Percentiles rank a stretch among this genome's conserved stretches.
Evolutionary conservation across 2,113 vertebrate genomes (phyloP).

Genomic region (Sclerurus mexicanus): DNA sequence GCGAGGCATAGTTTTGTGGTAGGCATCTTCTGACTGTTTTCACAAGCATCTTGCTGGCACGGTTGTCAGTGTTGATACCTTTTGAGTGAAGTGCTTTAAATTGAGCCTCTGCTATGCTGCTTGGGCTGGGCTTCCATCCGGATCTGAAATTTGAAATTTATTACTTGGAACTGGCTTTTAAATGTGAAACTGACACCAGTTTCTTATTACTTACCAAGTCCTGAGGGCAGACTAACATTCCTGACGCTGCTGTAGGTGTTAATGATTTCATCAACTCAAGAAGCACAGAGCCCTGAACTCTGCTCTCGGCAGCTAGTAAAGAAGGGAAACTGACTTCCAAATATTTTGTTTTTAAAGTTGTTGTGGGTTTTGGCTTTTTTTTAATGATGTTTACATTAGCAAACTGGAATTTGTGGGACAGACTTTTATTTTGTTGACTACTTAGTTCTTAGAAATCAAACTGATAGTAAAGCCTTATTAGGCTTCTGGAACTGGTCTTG

Average conservation of each 20-base stretch:
- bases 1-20: neutral
- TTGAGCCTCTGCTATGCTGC: neutral
- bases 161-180: slow-evolving; percentile 41
- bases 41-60: rapidly evolving
- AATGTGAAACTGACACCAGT: slow-evolving; percentile 38
- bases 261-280: slow-evolving; percentile 55
- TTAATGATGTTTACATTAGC: slow-evolving; percentile 26
- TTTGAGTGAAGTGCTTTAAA: neutral
- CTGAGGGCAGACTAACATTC: slow-evolving; percentile 55
- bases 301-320: slow-evolving; percentile 44
- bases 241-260: slow-evolving; percentile 53
- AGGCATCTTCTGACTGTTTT: neutral
- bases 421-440: neutral
- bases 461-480: neutral
- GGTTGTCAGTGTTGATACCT: neutral
- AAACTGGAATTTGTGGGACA: slow-evolving; percentile 1
- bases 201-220: slow-evolving; percentile 43
- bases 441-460: slow-evolving; percentile 27
- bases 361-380: neutral
- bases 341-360: slow-evolving; percentile 32
- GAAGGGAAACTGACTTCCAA: slow-evolving; percentile 24
- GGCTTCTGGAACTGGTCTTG: neutral
- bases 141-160: slow-evolving; percentile 39
- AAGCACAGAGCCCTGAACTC: slow-evolving; percentile 26
- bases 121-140: slow-evolving; percentile 1